These are phyloP conservation scores for Etheostoma spectabile DNA, from an alignment of 2,113 vertebrate genomes.

Conservation along the genomic window DNA sequence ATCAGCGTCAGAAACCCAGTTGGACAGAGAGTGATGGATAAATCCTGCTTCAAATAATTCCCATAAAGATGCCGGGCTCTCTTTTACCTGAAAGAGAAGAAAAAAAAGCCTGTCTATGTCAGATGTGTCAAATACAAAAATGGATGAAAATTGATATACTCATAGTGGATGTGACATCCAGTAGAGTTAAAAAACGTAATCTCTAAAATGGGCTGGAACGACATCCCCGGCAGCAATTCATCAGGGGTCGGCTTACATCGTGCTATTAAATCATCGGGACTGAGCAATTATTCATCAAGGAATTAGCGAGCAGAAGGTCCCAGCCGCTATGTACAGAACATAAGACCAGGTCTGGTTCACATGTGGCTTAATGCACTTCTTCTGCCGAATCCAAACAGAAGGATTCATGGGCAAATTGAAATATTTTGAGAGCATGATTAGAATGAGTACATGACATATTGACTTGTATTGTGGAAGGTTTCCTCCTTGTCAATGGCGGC, in stretches of 20 bases:
- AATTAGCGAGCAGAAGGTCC: slow-evolving; percentile 15
- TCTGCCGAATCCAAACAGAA: background rate
- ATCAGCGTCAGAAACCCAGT: background rate
- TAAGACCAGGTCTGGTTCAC: background rate
- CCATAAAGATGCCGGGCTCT: slow-evolving; percentile 35
- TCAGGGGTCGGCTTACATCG: slow-evolving; percentile 62
- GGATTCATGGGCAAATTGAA: background rate
- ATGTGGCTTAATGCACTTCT: background rate
- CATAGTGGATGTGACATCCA: slow-evolving; percentile 78
- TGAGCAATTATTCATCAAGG: slow-evolving; percentile 48
- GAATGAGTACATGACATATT: background rate
- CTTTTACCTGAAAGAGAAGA: slow-evolving; percentile 3
- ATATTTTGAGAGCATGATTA: background rate
- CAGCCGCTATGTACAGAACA: no score
- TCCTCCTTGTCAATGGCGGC: no score
- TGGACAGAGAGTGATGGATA: slow-evolving; percentile 1
- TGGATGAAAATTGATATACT: slow-evolving; percentile 80
- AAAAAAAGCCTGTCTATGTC: slow-evolving; percentile 41
- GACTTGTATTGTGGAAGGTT: no score
- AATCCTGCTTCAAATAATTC: background rate
- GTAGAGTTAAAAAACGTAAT: slow-evolving; percentile 75
- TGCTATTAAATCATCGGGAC: slow-evolving; percentile 27
- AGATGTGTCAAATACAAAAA: slow-evolving; percentile 57
- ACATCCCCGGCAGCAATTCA: slow-evolving; percentile 66
- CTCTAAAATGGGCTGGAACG: slow-evolving; percentile 78